Percentiles rank a stretch among this genome's conserved stretches.
These are phyloP conservation scores for Sinodicranocentrus sp. DNA, from an alignment of 2,888 invertebrate species.

Conservation along the genomic window DNA sequence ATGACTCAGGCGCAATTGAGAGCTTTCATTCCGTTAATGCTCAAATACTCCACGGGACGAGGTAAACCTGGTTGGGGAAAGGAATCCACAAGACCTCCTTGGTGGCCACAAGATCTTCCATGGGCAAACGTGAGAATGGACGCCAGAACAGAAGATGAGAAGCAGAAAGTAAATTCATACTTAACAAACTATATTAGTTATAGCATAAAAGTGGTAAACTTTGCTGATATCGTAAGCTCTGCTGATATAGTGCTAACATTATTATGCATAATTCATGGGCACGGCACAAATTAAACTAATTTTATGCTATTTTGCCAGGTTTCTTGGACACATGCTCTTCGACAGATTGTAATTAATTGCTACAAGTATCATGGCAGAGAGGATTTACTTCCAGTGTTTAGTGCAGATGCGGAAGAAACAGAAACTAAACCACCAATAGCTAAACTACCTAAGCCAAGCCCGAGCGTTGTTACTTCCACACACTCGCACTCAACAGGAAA, in stretches of 20 bases:
- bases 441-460: slow-evolving; percentile 86
- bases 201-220: too few relatives aligned
- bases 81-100: slow-evolving; percentile 95
- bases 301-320: too few relatives aligned
- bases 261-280: too few relatives aligned
- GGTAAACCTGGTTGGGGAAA: slow-evolving; percentile 99
- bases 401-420: slow-evolving; percentile 92
- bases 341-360: slow-evolving; percentile 98
- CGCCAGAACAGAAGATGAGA: slow-evolving; percentile 96
- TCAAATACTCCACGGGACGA: slow-evolving; percentile 96
- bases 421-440: slow-evolving; percentile 81
- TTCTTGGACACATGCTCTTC: slow-evolving; percentile 97
- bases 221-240: too few relatives aligned
- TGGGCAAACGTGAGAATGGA: slow-evolving; percentile 99
- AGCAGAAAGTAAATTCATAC: slow-evolving; percentile 94
- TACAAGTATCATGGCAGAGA: slow-evolving; percentile 98
- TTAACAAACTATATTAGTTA: too few relatives aligned
- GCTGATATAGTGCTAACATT: too few relatives aligned
- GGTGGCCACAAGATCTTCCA: slow-evolving; percentile 99
- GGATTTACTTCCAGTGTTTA: slow-evolving; percentile 95
- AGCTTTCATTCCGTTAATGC: slow-evolving; percentile 98
- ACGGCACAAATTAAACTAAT: too few relatives aligned
- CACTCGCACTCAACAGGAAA: slow-evolving; percentile 52
- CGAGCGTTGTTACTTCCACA: slow-evolving; percentile 77
- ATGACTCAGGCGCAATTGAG: slow-evolving; percentile 99